Evolutionary conservation across 2,888 invertebrate genomes (phyloP).

Genomic region (Nycteola revayana): DNA sequence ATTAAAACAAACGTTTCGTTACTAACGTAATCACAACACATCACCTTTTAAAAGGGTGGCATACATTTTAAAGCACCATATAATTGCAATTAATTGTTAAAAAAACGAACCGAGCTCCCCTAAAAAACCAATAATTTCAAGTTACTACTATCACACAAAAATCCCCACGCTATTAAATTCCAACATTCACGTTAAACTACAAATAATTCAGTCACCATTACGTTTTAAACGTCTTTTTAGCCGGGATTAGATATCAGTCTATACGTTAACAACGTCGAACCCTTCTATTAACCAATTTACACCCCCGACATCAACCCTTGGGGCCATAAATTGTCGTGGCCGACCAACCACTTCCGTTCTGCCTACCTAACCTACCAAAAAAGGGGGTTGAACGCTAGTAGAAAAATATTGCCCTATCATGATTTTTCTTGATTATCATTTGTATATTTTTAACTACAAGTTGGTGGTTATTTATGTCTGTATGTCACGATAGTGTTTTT

Average conservation of each 20-base stretch:
- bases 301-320: slow-evolving; percentile 40
- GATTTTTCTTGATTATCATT: slow-evolving; percentile 38
- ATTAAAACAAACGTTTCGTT: too few relatives aligned
- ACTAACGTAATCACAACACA: too few relatives aligned
- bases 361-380: slow-evolving; percentile 54
- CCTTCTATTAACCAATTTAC: slow-evolving; percentile 48
- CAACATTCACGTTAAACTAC: not conserved
- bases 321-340: slow-evolving; percentile 57
- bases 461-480: slow-evolving; percentile 24
- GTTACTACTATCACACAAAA: too few relatives aligned
- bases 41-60: too few relatives aligned
- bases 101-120: too few relatives aligned
- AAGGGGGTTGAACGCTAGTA: slow-evolving; percentile 39
- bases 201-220: slow-evolving; percentile 5
- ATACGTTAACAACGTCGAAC: slow-evolving; percentile 26
- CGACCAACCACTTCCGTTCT: slow-evolving; percentile 70
- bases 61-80: too few relatives aligned
- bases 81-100: too few relatives aligned
- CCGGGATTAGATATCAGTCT: slow-evolving; percentile 19
- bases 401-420: slow-evolving; percentile 49
- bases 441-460: slow-evolving; percentile 28
- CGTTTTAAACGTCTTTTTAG: slow-evolving; percentile 22
- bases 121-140: too few relatives aligned
- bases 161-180: too few relatives aligned
- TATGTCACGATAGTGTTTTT: slow-evolving; percentile 22